Percentiles rank a stretch among this genome's conserved stretches.
Evolutionary conservation across 2,113 vertebrate genomes (phyloP).

Genomic region (Spea multiplicata): DNA sequence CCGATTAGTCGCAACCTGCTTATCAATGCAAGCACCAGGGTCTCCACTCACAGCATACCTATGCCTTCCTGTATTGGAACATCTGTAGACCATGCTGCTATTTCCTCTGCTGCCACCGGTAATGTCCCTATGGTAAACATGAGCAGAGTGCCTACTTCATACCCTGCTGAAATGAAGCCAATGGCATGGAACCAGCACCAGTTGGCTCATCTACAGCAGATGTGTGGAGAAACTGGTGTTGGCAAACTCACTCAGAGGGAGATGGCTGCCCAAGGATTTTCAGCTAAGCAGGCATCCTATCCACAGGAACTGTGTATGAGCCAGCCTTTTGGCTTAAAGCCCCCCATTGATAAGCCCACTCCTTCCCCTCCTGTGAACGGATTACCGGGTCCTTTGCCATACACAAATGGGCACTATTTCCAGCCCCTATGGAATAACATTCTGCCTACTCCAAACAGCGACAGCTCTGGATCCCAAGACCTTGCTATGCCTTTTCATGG

Average conservation of each 20-base stretch:
- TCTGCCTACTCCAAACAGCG: slow-evolving; percentile 96
- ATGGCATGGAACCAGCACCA: slow-evolving; percentile 93
- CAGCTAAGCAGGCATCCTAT: slow-evolving; percentile 83
- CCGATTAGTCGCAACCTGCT: slow-evolving; percentile 97
- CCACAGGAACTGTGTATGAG: slow-evolving; percentile 89
- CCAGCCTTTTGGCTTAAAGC: slow-evolving; percentile 89
- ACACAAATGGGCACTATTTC: slow-evolving; percentile 93
- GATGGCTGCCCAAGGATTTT: slow-evolving; percentile 72
- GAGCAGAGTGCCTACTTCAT: slow-evolving; percentile 82
- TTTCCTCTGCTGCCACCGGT: slow-evolving; percentile 69
- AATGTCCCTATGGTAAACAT: slow-evolving; percentile 74
- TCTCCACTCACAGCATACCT: slow-evolving; percentile 83
- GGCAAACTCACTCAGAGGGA: slow-evolving; percentile 81
- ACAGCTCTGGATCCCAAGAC: slow-evolving; percentile 98
- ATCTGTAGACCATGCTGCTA: slow-evolving; percentile 80
- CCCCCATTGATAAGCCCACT: slow-evolving; percentile 87
- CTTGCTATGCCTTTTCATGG: slow-evolving; percentile 87
- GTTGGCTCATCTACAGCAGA: slow-evolving; percentile 84
- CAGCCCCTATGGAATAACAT: slow-evolving; percentile 95
- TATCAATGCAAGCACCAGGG: slow-evolving; percentile 94
- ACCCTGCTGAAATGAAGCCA: slow-evolving; percentile 84
- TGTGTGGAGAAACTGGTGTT: slow-evolving; percentile 78
- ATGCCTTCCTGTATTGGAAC: slow-evolving; percentile 83
- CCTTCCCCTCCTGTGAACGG: slow-evolving; percentile 90
- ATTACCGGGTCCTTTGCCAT: slow-evolving; percentile 83